Evolutionary conservation across 2,797 vertebrate genomes (phyloP), one percentile per base, ranked within the genome.

Genomic region (Notamacropus eugenii): DNA sequence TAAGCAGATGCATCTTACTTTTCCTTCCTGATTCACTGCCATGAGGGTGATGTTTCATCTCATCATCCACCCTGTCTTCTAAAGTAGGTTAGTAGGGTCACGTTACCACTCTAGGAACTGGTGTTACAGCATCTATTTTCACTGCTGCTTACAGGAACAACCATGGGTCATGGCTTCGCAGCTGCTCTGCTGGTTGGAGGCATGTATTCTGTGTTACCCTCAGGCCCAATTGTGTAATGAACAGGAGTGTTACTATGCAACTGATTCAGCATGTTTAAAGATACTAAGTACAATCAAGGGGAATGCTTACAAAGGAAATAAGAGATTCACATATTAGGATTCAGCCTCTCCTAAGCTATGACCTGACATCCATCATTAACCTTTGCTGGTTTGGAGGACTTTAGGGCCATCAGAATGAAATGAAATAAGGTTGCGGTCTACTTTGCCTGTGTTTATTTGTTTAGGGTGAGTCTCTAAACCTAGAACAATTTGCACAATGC

Each of bases 1-100:
- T 99, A 97, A 0, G 29, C 50, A 93, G 34, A 91, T 19, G 93
- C 1, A 24, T 91, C 29, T 91, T 55, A 28, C 31, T 91, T 5
- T 29, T 27, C 57, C 40, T 52, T 54, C 50, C 54, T 34, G 0
- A 1, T 50, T 9, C 27, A 50, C 19, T 9, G 0, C 46, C 31
- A 27, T 34, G 24, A 13, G 46, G 34, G 27, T 4, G 27, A 46
- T 46, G 12, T 54, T 6, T 62, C 31, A 5, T 28, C 55, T 59
- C 2, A 13, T 28, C 34, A 19, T 54, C 90, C 52, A 40, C 40
- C 57, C 29, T 91, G 27, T 28, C 54, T 2, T 52, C 46, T 56
- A 52, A 91, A 52, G 74, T 40, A 91, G 14, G 9, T n/a, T 28
- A 46, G 57, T 13, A 27, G 92, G 12, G 55, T 94, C 82, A 8